Percentiles rank a stretch among this genome's conserved stretches.
Conservation (phyloP, 2,888 invertebrate species). For the Luffia ferchaultella region DNA sequence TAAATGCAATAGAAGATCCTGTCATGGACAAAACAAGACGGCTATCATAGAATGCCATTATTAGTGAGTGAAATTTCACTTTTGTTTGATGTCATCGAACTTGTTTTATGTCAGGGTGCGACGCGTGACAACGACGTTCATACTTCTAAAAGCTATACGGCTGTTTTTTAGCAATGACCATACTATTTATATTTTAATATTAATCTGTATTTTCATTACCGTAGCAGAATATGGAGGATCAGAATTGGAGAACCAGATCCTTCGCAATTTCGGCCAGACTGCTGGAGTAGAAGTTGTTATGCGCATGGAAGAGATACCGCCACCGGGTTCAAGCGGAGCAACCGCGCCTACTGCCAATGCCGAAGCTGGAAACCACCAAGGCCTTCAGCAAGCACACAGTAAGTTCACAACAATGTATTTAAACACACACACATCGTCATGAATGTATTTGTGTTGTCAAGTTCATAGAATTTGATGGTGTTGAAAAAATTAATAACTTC, state of each 20-base stretch:
- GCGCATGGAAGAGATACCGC: conserved; percentile 43
- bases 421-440: neutral
- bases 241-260: conserved; percentile 36
- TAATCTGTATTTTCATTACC: neutral
- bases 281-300: conserved; percentile 38
- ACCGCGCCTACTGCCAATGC: conserved; percentile 1
- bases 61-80: too few relatives aligned
- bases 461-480: neutral
- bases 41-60: too few relatives aligned
- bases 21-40: too few relatives aligned
- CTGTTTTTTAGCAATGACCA: neutral
- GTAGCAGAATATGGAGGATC: conserved; percentile 20
- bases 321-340: conserved; percentile 1
- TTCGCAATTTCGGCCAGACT: conserved; percentile 30
- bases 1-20: too few relatives aligned
- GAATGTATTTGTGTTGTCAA: neutral
- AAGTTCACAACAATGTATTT: conserved; percentile 9
- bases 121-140: neutral
- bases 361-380: neutral
- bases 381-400: conserved; percentile 7
- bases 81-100: too few relatives aligned
- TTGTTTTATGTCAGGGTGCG: too few relatives aligned
- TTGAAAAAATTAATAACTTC: neutral
- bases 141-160: neutral
- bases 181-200: neutral